Evolutionary conservation across 1,140 invertebrate genomes (phyloP).

Genomic region (Drosophila orena): DNA sequence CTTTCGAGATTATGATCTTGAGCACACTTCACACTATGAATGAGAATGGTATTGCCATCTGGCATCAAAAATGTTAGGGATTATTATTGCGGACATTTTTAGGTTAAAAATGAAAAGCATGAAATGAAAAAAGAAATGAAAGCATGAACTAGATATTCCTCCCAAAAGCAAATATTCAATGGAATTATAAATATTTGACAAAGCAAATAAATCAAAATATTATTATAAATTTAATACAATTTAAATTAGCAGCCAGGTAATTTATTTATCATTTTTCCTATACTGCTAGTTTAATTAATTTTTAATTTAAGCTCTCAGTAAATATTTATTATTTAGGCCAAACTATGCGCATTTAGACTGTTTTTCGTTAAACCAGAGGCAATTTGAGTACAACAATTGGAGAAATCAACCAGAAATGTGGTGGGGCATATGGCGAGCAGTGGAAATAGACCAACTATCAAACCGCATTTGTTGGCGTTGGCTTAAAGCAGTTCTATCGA

Average conservation of each 20-base stretch:
- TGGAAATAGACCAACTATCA: constrained; percentile 2
- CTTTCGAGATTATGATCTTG: constrained; percentile 1
- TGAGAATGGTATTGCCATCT: not conserved
- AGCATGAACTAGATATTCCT: not conserved
- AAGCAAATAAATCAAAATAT: not conserved
- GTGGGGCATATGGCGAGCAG: not conserved
- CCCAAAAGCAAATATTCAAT: not conserved
- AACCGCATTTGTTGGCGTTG: constrained; percentile 12
- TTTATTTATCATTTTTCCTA: not conserved
- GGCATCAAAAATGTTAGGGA: not conserved
- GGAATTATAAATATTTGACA: not conserved
- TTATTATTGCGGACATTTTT: not conserved
- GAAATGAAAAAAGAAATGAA: no score
- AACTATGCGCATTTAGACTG: not conserved
- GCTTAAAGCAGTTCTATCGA: constrained; percentile 37
- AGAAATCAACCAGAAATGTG: constrained; percentile 9
- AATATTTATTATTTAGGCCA: constrained; percentile 5
- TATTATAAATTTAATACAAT: not conserved
- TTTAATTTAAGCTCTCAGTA: not conserved
- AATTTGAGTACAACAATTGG: not conserved
- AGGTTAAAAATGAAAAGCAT: no score
- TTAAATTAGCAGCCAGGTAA: not conserved
- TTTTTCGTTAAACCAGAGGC: not conserved
- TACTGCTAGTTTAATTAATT: not conserved
- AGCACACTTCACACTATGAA: not conserved